Percentiles rank a stretch among this genome's conserved stretches.
phyloP scores from a whole-genome alignment of 2,797 vertebrate genomes.

The Pipistrellus kuhlii region DNA sequence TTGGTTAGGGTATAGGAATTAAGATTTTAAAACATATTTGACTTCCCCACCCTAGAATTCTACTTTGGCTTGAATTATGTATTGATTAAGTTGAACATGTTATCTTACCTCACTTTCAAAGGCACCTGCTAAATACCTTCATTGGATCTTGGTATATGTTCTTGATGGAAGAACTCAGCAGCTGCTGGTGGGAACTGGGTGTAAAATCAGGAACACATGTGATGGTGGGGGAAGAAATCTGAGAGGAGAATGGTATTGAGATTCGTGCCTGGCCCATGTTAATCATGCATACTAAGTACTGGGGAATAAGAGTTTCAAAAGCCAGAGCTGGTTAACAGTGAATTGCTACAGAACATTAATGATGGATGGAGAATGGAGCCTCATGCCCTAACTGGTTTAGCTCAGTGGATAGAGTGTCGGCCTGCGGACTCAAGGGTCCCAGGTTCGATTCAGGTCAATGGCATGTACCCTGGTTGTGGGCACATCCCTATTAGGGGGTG shows the following conservation, averaged over 20 bases:
- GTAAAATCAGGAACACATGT: background rate
- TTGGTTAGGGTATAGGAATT: background rate
- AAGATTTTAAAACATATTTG: constrained; percentile 9
- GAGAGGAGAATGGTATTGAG: background rate
- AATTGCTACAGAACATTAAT: background rate
- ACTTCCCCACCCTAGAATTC: background rate
- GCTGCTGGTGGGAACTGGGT: background rate
- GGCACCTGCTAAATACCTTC: background rate
- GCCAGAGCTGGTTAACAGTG: background rate
- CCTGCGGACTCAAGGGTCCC: too few species aligned
- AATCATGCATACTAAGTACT: background rate
- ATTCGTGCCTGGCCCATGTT: background rate
- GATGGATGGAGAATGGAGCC: background rate
- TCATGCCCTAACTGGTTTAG: too few species aligned
- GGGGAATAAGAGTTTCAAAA: background rate
- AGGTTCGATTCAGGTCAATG: too few species aligned
- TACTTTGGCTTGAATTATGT: background rate
- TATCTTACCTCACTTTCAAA: background rate
- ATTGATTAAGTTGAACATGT: background rate
- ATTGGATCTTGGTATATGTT: background rate
- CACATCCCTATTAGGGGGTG: too few species aligned
- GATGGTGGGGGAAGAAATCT: background rate
- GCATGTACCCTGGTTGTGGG: too few species aligned
- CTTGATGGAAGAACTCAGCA: background rate
- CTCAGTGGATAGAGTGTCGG: too few species aligned